phyloP scores from a whole-genome alignment of 2,113 vertebrate genomes.

The Passer montanus region DNA sequence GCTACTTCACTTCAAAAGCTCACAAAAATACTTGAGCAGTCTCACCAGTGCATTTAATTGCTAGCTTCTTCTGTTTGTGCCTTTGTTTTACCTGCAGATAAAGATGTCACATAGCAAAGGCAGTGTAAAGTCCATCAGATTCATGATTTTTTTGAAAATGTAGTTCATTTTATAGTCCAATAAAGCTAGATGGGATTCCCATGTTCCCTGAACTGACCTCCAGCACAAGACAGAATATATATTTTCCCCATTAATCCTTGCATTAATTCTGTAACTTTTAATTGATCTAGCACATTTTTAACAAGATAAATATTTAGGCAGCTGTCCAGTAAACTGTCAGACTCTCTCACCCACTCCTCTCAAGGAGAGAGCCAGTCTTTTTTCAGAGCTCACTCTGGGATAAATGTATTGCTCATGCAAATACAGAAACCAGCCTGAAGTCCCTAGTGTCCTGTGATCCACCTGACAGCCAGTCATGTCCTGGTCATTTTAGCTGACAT shows the following conservation, averaged over 20 bases:
- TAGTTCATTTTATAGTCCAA: background rate
- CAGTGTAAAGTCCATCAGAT: background rate
- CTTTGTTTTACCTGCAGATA: background rate
- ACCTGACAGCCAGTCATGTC: background rate
- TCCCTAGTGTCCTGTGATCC: background rate
- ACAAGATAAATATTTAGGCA: conserved; percentile 6
- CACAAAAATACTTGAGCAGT: background rate
- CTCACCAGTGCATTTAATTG: background rate
- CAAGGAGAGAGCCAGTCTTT: background rate
- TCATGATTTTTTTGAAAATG: background rate
- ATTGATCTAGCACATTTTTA: background rate
- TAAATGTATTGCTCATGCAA: background rate
- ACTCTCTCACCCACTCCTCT: background rate
- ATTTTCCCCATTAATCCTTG: background rate
- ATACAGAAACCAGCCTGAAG: background rate
- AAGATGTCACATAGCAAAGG: background rate
- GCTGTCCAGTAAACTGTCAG: background rate
- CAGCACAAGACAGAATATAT: background rate
- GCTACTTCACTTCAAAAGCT: conserved; percentile 17
- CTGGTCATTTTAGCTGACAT: background rate
- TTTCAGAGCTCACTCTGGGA: background rate
- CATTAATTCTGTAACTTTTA: background rate
- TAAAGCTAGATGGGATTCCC: background rate
- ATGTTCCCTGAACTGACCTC: background rate
- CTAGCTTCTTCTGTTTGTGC: background rate